Evolutionary conservation across 2,113 vertebrate species (phyloP), one percentile per base, ranked within the genome.

Genomic region (Caranx ignobilis): DNA sequence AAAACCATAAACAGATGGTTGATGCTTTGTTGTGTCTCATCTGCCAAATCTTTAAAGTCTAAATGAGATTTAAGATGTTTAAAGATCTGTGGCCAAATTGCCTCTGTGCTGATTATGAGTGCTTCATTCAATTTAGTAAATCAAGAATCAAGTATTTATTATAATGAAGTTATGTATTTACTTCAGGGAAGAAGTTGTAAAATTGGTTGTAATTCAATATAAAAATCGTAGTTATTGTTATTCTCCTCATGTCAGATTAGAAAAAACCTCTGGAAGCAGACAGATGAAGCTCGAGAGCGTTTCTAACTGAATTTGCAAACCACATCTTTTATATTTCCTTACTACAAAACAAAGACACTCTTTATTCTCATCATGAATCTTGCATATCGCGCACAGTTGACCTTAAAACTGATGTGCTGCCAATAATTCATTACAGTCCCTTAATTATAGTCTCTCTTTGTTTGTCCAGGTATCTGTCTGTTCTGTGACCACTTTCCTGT

Each of bases 231-330:
- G 41, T 31, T 19, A 45, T 32, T 32, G 19, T 31, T 32, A 62
- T 35, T 61, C 54, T 50, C 66, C n/a, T 70, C 67, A 61, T 78
- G n/a, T 18, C 60, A 67, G 50, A 81, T 74, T 39, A 32, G 8
- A 45, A 61, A 47, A 5, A 56, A 61, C 79, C 50, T 77, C 26
- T 56, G 50, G 19, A 41, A 67, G 60, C 21, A 43, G 16, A 52
- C 2, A 45, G 39, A 59, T 52, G 63, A 62, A 6, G 37, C 60
- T 66, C 31, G 39, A 76, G 8, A 77, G 16, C 1, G 3, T 56
- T 55, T 71, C 6, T 16, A 61, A 57, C 21, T 45, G 39, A 74
- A 37, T 70, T 63, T 67, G 60, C 61, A 82, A 80, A 77, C 54
- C 71, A 48, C 60, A 63, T 68, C 45, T 63, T 61, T 35, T 43